These are phyloP conservation scores for Steromphala cineraria DNA, from an alignment of 2,888 invertebrate species.

Conservation along the genomic window DNA sequence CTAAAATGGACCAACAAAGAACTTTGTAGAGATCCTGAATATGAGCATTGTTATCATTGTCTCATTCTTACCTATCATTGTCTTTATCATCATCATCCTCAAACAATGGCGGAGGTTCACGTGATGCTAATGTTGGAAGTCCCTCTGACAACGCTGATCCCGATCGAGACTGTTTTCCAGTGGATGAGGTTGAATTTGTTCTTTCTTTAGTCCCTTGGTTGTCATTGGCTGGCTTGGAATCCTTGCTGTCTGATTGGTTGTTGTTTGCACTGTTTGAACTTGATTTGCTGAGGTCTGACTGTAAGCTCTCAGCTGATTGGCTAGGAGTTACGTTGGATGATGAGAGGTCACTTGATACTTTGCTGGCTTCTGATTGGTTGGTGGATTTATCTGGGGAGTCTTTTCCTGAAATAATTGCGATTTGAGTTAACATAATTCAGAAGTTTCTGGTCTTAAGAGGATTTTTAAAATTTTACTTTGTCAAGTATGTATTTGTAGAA, in stretches of 20 bases:
- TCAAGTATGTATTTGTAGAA: too few species aligned
- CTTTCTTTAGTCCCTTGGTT: background rate
- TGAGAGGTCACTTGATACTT: background rate
- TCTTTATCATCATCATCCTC: conserved; percentile 41
- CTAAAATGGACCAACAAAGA: background rate
- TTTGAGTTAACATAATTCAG: background rate
- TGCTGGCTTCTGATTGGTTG: background rate
- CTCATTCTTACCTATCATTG: conserved; percentile 34
- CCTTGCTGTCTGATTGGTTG: background rate
- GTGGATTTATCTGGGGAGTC: background rate
- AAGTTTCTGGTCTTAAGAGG: background rate
- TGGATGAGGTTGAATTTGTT: background rate
- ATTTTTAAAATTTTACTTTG: too few species aligned
- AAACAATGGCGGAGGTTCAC: conserved; percentile 41
- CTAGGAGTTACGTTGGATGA: background rate
- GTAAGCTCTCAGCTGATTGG: background rate
- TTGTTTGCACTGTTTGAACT: background rate
- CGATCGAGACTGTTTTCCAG: background rate
- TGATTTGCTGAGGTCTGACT: background rate
- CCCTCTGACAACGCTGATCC: background rate
- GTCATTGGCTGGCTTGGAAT: background rate
- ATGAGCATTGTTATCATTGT: background rate
- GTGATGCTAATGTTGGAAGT: conserved; percentile 22
- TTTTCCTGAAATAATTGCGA: background rate
- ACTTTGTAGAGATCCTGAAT: background rate